Base-by-base conservation (phyloP, 2,797 vertebrate species). In the Eleutherodactylus coqui region DNA sequence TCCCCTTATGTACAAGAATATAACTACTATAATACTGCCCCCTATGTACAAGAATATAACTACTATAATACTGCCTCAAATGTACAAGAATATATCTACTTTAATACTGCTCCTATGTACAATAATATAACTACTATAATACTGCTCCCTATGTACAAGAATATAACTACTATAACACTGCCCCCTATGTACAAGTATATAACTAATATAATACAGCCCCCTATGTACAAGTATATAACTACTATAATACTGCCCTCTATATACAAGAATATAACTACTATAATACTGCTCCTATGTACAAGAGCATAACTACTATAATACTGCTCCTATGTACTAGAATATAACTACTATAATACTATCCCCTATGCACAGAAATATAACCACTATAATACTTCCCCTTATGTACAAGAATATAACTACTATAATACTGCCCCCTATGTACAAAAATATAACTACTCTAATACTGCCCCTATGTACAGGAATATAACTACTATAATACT, bases 401-500 rank as follows among this genome's bases (percentile, higher is more conserved):
- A n/a, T n/a, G n/a, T n/a, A n/a, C n/a, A n/a, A n/a, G n/a, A n/a
- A n/a, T 58, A 58, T 58, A 55, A 55, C 53, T 55, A 53, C 53
- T 24, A 55, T 24, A 55, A 55, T 55, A 55, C 24, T n/a, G 21
- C 53, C 53, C 5, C 53, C 24, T 24, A n/a, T 2, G 29, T 62
- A 62, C 27, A 62, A 69, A 34, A 69, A 69, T 67, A 67, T 64
- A 34, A 64, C 29, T 64, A 64, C 29, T 60, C 32, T 64, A 64
- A 16, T 64, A 64, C 14, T 64, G 13, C 7, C n/a, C 29, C 14
- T 32, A 34, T 64, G 7, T 64, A 64, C 60, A 64, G 17, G 60
- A 58, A 58, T 58, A 58, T 58, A 58, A 58, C 55, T 58, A 58
- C 55, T 58, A 58, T 58, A 58, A n/a, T 58, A 27, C 21, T 27